Evolutionary conservation across 2,113 vertebrate genomes (phyloP).

Genomic region (Ondatra zibethicus): DNA sequence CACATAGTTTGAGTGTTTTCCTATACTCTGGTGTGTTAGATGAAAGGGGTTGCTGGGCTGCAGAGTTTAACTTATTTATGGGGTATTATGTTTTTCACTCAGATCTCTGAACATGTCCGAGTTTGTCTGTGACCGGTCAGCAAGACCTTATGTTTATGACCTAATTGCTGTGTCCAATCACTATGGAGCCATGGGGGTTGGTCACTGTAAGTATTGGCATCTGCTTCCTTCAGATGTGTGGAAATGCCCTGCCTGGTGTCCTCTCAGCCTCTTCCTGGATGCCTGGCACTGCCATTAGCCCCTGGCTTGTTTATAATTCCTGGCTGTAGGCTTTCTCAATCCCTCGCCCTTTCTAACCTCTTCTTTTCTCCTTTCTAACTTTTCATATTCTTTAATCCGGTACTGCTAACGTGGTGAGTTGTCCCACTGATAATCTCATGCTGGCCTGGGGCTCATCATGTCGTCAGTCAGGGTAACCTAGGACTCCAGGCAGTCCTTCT

Average conservation of each 20-base stretch:
- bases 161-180: slow-evolving; percentile 97
- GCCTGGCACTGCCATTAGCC: background rate
- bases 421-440: no score
- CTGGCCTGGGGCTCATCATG: background rate
- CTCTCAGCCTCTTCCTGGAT: background rate
- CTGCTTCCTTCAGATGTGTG: background rate
- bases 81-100: slow-evolving; percentile 59
- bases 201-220: slow-evolving; percentile 94
- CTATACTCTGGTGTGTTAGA: background rate
- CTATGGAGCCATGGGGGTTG: slow-evolving; percentile 98
- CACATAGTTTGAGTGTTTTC: background rate
- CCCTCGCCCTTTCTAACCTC: background rate
- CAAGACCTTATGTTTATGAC: slow-evolving; percentile 94
- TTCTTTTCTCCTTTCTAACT: background rate
- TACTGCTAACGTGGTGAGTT: background rate
- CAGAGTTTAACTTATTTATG: background rate
- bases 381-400: background rate
- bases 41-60: background rate
- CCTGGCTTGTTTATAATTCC: background rate
- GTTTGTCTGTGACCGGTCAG: slow-evolving; percentile 95
- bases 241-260: background rate
- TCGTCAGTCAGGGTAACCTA: background rate
- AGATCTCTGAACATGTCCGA: slow-evolving; percentile 97
- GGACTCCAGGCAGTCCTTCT: background rate
- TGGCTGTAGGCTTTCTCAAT: background rate